phyloP scores from a whole-genome alignment of 2,797 vertebrate genomes.

The Pogonophryne albipinna region DNA sequence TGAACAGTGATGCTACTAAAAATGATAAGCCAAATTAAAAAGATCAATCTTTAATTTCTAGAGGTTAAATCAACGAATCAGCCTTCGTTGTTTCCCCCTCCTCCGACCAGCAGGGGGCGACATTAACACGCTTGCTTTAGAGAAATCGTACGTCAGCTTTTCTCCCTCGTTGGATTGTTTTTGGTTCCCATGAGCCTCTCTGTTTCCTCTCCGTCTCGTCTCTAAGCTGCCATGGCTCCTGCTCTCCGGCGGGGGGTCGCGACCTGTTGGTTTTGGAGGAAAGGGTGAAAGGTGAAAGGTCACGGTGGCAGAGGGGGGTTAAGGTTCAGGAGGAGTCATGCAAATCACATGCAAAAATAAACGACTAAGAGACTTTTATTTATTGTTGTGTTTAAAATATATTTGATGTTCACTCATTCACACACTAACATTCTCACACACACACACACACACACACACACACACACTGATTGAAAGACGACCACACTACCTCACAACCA shows the following conservation, averaged over 20 bases:
- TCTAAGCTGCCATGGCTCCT: slow-evolving; percentile 64
- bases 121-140: neutral
- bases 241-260: slow-evolving; percentile 56
- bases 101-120: slow-evolving; percentile 13
- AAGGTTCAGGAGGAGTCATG: slow-evolving; percentile 16
- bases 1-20: too few relatives aligned
- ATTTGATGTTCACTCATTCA: too few relatives aligned
- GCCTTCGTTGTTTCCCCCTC: neutral
- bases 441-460: too few relatives aligned
- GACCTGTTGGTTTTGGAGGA: slow-evolving; percentile 76
- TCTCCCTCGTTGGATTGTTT: neutral
- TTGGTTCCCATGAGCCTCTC: too few relatives aligned
- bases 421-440: too few relatives aligned
- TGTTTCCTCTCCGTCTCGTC: slow-evolving; percentile 28
- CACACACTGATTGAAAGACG: too few relatives aligned
- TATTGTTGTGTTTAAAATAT: too few relatives aligned
- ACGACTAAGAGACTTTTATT: too few relatives aligned
- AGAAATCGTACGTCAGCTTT: too few relatives aligned
- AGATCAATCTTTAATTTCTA: neutral
- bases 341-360: too few relatives aligned
- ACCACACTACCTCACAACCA: too few relatives aligned
- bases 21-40: too few relatives aligned
- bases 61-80: neutral
- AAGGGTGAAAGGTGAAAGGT: slow-evolving; percentile 72
- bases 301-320: slow-evolving; percentile 26